Conservation (phyloP, 1,140 invertebrate species). For the Stenopsyche tienmushanensis region DNA sequence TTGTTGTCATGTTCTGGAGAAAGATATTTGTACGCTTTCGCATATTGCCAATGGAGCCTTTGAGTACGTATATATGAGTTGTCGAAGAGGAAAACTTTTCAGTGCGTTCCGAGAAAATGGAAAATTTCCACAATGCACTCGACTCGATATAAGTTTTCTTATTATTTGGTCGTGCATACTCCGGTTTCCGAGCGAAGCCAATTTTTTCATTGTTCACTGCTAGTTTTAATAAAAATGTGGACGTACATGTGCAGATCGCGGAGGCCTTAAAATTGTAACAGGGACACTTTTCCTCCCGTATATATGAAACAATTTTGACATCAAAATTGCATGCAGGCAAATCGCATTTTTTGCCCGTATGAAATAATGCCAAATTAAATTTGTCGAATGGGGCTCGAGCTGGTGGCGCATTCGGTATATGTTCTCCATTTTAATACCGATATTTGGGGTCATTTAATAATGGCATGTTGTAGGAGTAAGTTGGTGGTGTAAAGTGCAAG, state of each 20-base stretch:
- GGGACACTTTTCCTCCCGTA: too few species aligned
- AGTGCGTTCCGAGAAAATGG: constrained; percentile 16
- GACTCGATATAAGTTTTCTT: constrained; percentile 25
- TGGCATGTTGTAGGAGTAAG: constrained; percentile 13
- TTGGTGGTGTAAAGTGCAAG: constrained; percentile 19
- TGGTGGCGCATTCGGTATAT: neutral
- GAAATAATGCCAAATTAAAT: neutral
- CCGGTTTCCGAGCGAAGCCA: neutral
- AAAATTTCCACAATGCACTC: constrained; percentile 13
- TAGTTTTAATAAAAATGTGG: constrained; percentile 17
- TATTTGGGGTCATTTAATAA: constrained; percentile 20
- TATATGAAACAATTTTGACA: neutral
- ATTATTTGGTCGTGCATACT: constrained; percentile 14
- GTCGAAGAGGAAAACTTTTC: constrained; percentile 10
- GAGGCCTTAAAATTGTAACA: too few species aligned
- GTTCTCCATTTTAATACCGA: neutral
- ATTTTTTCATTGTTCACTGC: neutral
- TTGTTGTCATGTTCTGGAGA: too few species aligned
- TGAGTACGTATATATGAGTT: too few species aligned
- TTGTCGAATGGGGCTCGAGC: neutral
- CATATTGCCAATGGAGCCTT: too few species aligned
- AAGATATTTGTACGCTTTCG: too few species aligned
- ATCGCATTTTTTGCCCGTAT: neutral
- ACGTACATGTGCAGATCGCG: constrained; percentile 10
- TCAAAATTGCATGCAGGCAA: neutral